phyloP scores from a whole-genome alignment of 2,888 invertebrate species.

The Venusia cambrica region DNA sequence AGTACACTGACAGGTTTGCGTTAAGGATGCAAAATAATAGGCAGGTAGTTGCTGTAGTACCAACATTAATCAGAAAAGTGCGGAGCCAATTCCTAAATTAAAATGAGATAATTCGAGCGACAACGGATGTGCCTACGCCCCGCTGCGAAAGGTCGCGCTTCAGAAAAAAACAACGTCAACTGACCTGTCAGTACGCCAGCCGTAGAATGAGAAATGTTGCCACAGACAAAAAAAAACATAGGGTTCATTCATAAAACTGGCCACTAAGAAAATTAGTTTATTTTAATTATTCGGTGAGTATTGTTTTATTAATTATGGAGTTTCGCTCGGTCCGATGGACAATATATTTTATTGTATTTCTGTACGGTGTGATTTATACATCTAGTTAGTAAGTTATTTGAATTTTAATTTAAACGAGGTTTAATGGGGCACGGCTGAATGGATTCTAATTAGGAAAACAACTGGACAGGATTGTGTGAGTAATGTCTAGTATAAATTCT shows the following conservation, averaged over 20 bases:
- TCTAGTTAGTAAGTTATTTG: slow-evolving; percentile 81
- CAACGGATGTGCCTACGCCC: slow-evolving; percentile 70
- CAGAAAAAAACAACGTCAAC: slow-evolving; percentile 70
- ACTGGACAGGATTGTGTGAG: slow-evolving; percentile 62
- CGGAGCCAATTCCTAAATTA: slow-evolving; percentile 65
- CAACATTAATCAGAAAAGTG: slow-evolving; percentile 41
- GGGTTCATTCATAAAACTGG: slow-evolving; percentile 72
- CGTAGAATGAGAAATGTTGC: slow-evolving; percentile 74
- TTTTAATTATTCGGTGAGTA: slow-evolving; percentile 76
- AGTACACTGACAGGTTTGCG: no score
- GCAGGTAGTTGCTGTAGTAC: slow-evolving; percentile 40
- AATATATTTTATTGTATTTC: slow-evolving; percentile 80
- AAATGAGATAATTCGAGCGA: slow-evolving; percentile 68
- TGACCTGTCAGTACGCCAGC: slow-evolving; percentile 67
- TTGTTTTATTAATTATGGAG: slow-evolving; percentile 76
- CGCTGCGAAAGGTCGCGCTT: slow-evolving; percentile 73
- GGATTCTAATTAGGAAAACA: slow-evolving; percentile 80
- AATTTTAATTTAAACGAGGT: slow-evolving; percentile 79
- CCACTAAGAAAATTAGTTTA: slow-evolving; percentile 75
- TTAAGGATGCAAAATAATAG: no score
- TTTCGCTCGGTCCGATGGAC: slow-evolving; percentile 57
- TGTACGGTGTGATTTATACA: slow-evolving; percentile 70
- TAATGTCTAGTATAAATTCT: slow-evolving; percentile 77
- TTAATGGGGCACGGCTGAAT: slow-evolving; percentile 78
- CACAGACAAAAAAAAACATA: slow-evolving; percentile 53